Base-by-base conservation (phyloP, 2,888 invertebrate genomes). In the Ophraella communa region DNA sequence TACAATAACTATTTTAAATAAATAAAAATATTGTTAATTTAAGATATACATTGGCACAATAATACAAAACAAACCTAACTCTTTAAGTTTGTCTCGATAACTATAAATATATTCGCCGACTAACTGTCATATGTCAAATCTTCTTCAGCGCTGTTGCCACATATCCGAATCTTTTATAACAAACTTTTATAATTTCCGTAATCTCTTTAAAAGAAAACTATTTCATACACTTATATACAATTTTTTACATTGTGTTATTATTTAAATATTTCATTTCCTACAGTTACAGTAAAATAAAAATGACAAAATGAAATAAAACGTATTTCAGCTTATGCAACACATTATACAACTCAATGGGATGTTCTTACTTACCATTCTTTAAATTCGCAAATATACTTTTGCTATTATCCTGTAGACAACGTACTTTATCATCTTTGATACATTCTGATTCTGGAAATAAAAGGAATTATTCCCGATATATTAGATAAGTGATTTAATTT, bases 21-120 rank as follows among this genome's bases (percentile, higher is more conserved):
- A 39, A 39, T 4, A 39, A 39, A 53, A 52, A 65, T 54, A 47
- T 57, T 42, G 35, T 27, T 51, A 42, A 17, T 39, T 52, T 58
- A 60, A 58, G 59, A 42, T 33, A 61, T 45, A 51, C 61, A 65
- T 39, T 61, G 57, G 61, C 61, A 65, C 53, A 24, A 42, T 23
- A 60, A 27, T 27, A 47, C 49, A 42, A 51, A 55, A 17, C n/a
- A n/a, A n/a, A n/a, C n/a, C n/a, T n/a, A n/a, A n/a, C n/a, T n/a
- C n/a, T n/a, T n/a, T n/a, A n/a, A 23, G 42, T 11, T 45, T 18
- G 3, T 45, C 39, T 39, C 39, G 5, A 5, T 39, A 4, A 39
- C 17, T 1, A 4, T 0, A 10, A 3, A 10, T 35, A 4, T 35
- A 10, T 4, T 35, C 14, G n/a, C 4, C 4, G 2, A 10, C 1